Percentiles rank a stretch among this genome's conserved stretches.
Conservation (phyloP, 2,888 invertebrate species). For the Agrochola macilenta region DNA sequence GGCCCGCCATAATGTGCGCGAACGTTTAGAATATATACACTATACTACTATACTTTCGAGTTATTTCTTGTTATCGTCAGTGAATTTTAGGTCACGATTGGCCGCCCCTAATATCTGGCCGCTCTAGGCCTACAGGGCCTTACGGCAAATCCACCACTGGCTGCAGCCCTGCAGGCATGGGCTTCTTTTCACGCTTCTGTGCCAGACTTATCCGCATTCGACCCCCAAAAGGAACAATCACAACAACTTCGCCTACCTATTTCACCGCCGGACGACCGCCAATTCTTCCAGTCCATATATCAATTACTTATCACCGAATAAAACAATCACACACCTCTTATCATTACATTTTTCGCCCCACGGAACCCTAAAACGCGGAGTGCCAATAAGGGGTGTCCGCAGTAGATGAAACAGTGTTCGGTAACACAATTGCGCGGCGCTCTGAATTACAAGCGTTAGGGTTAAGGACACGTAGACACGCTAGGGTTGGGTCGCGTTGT, state of each 20-base stretch:
- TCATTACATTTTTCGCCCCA: constrained; percentile 13
- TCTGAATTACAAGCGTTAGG: constrained; percentile 79
- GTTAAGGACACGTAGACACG: constrained; percentile 78
- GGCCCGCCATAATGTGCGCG: too few relatives aligned
- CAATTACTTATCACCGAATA: constrained; percentile 12
- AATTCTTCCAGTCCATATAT: background rate
- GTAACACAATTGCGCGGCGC: constrained; percentile 72
- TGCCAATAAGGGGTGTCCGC: constrained; percentile 62
- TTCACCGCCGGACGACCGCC: background rate
- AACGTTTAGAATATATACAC: too few relatives aligned
- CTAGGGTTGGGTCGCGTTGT: constrained; percentile 62
- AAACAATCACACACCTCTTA: constrained; percentile 14
- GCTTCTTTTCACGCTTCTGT: too few relatives aligned
- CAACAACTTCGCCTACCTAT: background rate
- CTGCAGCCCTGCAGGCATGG: too few relatives aligned
- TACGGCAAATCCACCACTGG: too few relatives aligned
- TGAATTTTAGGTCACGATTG: too few relatives aligned
- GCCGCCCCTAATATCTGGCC: too few relatives aligned
- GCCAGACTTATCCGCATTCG: background rate
- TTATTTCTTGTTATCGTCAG: too few relatives aligned
- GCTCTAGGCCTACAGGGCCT: too few relatives aligned
- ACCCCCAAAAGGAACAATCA: too few relatives aligned
- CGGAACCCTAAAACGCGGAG: constrained; percentile 55
- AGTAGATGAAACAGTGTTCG: constrained; percentile 64
- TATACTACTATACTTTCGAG: too few relatives aligned